phyloP scores from a whole-genome alignment of 2,797 vertebrate genomes.

The Decapterus maruadsi region DNA sequence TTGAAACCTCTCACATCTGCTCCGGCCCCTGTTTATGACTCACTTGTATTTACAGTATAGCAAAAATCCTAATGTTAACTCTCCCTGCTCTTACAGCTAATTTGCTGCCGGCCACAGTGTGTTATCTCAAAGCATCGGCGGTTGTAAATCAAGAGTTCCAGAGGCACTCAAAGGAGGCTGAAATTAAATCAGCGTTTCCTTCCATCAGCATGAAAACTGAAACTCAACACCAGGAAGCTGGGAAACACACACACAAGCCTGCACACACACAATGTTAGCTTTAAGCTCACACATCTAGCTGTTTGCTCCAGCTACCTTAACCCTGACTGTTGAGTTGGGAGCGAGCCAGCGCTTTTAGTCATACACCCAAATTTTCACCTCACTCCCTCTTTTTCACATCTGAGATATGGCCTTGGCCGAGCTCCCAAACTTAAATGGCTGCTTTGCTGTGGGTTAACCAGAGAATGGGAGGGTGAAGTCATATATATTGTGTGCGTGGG shows the following conservation, averaged over 20 bases:
- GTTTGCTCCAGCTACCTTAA: conserved; percentile 64
- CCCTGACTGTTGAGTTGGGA: conserved; percentile 64
- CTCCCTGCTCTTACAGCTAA: conserved; percentile 50
- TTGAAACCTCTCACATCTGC: conserved; percentile 43
- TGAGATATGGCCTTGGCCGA: conserved; percentile 76
- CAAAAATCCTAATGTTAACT: conserved; percentile 36
- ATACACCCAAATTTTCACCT: conserved; percentile 76
- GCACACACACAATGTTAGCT: conserved; percentile 23
- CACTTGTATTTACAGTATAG: conserved; percentile 42
- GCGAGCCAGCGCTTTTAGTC: conserved; percentile 74
- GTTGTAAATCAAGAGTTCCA: conserved; percentile 72
- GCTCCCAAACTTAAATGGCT: conserved; percentile 76
- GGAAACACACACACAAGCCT: conserved; percentile 35
- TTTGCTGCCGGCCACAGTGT: conserved; percentile 46
- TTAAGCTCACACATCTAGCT: conserved; percentile 55
- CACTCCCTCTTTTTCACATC: conserved; percentile 53
- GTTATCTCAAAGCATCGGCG: conserved; percentile 65
- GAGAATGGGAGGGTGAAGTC: conserved; percentile 69
- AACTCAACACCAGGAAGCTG: conserved; percentile 68
- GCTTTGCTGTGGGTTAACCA: conserved; percentile 76
- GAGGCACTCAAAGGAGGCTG: conserved; percentile 63
- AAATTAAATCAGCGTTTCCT: conserved; percentile 80
- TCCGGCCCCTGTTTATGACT: conserved; percentile 51
- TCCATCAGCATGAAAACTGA: conserved; percentile 68
- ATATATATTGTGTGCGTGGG: conserved; percentile 65